phyloP scores from a whole-genome alignment of 2,797 vertebrate genomes.

The Tokudaia tokunoshimensis region DNA sequence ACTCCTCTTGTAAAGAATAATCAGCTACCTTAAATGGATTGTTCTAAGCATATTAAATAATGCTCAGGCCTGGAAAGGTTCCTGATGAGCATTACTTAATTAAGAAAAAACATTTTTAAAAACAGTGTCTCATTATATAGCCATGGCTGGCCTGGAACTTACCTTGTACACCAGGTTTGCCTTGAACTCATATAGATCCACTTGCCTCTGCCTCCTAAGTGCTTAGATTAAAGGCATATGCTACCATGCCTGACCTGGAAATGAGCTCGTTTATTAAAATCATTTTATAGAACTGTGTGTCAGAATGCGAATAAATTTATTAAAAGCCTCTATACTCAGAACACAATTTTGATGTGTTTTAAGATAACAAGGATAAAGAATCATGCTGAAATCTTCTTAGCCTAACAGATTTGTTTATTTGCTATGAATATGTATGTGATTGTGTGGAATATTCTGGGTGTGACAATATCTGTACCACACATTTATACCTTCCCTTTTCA shows the following conservation, averaged over 20 bases:
- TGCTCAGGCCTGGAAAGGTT: constrained; percentile 82
- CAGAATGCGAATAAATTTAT: constrained; percentile 78
- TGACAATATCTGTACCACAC: not conserved
- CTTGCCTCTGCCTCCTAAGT: not conserved
- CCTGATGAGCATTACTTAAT: constrained; percentile 85
- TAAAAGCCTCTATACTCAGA: constrained; percentile 6
- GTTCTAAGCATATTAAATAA: constrained; percentile 83
- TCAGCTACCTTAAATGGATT: constrained; percentile 84
- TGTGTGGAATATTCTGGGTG: not conserved
- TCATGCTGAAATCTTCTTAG: constrained; percentile 1
- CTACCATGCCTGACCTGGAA: constrained; percentile 4
- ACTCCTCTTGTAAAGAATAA: constrained; percentile 83
- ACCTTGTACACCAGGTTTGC: not conserved
- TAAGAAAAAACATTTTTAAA: constrained; percentile 24
- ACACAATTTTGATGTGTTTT: constrained; percentile 59
- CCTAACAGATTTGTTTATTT: constrained; percentile 24
- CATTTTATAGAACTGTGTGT: constrained; percentile 77
- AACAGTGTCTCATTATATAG: not conserved
- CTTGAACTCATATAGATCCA: not conserved
- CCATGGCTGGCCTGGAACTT: not conserved
- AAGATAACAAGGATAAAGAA: constrained; percentile 44
- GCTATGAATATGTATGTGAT: constrained; percentile 23
- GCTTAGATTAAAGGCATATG: not conserved
- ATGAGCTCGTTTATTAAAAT: constrained; percentile 84
- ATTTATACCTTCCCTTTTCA: not conserved